phyloP scores from a whole-genome alignment of 2,888 invertebrate genomes.

The Candidula unifasciata region DNA sequence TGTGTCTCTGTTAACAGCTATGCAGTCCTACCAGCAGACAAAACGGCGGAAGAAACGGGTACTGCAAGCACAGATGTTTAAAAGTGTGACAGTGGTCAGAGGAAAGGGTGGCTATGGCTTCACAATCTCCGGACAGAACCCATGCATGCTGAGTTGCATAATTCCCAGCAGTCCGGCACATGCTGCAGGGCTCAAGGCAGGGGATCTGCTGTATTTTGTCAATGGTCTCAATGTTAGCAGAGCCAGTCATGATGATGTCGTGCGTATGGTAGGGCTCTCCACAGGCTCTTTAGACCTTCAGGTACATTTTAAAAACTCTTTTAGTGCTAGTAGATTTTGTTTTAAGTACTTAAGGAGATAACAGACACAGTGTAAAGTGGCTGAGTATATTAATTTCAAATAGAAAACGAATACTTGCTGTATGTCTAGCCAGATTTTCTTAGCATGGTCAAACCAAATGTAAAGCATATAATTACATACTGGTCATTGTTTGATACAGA shows the following conservation, averaged over 20 bases:
- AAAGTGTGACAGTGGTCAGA: constrained; percentile 90
- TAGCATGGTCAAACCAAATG: no score
- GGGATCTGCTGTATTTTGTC: constrained; percentile 94
- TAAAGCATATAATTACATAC: no score
- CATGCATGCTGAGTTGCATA: constrained; percentile 95
- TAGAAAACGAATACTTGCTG: no score
- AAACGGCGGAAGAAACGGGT: constrained; percentile 85
- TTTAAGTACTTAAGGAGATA: not conserved
- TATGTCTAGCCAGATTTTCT: no score
- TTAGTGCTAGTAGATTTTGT: not conserved
- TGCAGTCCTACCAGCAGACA: constrained; percentile 64
- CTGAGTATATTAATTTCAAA: no score
- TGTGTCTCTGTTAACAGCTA: constrained; percentile 26
- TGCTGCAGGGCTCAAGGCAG: constrained; percentile 91
- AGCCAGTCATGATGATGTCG: constrained; percentile 94
- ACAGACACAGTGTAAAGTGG: not conserved
- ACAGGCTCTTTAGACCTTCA: constrained; percentile 81
- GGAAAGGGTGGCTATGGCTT: constrained; percentile 96
- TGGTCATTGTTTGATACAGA: not conserved
- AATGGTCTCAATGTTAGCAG: constrained; percentile 93
- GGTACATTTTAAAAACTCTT: constrained; percentile 52
- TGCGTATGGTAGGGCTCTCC: constrained; percentile 91
- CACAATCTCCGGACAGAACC: constrained; percentile 96
- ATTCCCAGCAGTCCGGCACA: constrained; percentile 94
- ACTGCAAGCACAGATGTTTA: constrained; percentile 86